Evolutionary conservation across 2,797 vertebrate species (phyloP), one percentile per base, ranked within the genome.

Genomic region (Morelia viridis): DNA sequence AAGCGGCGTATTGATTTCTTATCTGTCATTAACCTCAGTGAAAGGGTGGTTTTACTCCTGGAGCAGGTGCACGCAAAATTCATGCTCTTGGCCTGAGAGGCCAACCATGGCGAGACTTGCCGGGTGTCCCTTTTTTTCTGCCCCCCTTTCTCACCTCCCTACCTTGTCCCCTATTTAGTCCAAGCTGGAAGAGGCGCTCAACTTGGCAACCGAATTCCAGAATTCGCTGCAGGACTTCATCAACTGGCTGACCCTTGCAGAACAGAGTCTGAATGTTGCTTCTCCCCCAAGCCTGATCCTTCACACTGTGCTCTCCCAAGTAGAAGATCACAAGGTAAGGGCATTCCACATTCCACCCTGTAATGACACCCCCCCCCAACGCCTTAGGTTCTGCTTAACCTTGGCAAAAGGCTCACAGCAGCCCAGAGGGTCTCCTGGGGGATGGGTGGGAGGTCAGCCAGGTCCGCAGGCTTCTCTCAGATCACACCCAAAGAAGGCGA

Each of bases 141-240:
- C 22, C n/a, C 58, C 13, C 31, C 0, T 35, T 28, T 88, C 8
- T 12, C 31, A 53, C 28, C 56, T 7, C 93, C 58, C 88, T 17
- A 24, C 65, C 62, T 65, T 93, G 41, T 76, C 46, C 17, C 56
- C 53, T 17, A 90, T 83, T 8, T 96, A 99, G 99, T 98, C 97
- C 0, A 99, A 99, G 97, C 97, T 99, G 96, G 99, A 99, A 89
- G 99, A 99, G 95, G 99, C 98, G 0, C 97, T 99, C 94, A 97
- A 97, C 93, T 95, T 99, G 96, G 99, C 99, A 56, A 99, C 98
- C 0, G 98, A 98, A 92, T 99, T 99, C 97, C 99, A 99, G 97
- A 98, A 98, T 56, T 99, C 99, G 62, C 98, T 99, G 53, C 99
- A 99, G 97, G 99, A 99, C 95, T 99, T 99, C 96, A 99, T 99